Evolutionary conservation across 1,140 invertebrate genomes (phyloP).

Genomic region (Caenorhabditis elegans): WBcel235 BX284605.5:14989001-14989500

Average conservation of each 20-base stretch:
- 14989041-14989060: background rate
- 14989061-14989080: background rate
- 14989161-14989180: background rate
- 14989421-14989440: no score
- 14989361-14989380: background rate
- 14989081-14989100: slow-evolving; percentile 14
- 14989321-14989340: slow-evolving; percentile 13
- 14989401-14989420: background rate
- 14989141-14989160: background rate
- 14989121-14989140: background rate
- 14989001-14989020: background rate
- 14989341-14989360: slow-evolving; percentile 29
- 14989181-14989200: background rate
- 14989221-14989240: background rate
- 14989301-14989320: background rate
- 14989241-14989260: background rate
- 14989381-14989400: background rate
- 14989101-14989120: background rate
- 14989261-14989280: background rate
- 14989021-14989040: background rate
- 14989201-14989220: background rate
- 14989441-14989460: no score
- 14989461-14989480: no score
- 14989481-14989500: no score
- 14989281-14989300: background rate